A percentile compares a stretch with the other conserved stretches of the same genome.
Evolutionary conservation across 2,888 invertebrate genomes (phyloP).

Genomic region (Pollenia amentaria): DNA sequence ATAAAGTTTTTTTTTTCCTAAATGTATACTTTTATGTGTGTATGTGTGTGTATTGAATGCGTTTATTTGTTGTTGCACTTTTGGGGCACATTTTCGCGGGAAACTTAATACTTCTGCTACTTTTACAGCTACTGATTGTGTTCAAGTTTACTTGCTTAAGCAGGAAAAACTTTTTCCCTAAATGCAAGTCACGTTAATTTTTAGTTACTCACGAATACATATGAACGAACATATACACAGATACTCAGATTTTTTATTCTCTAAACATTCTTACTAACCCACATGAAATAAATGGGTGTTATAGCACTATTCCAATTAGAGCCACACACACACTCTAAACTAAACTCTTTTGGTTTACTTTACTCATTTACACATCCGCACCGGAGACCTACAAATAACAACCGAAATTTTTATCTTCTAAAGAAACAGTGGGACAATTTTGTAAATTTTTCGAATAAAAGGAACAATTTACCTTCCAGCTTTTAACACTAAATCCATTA

Average conservation of each 20-base stretch:
- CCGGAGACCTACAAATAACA: background rate
- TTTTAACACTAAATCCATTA: no score
- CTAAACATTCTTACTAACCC: slow-evolving; percentile 22
- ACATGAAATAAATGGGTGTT: slow-evolving; percentile 19
- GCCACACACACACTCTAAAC: background rate
- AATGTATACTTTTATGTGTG: slow-evolving; percentile 1
- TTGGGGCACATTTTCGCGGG: slow-evolving; percentile 62
- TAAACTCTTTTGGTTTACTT: background rate
- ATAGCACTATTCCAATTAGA: slow-evolving; percentile 1
- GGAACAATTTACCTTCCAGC: no score
- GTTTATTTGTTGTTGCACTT: slow-evolving; percentile 54
- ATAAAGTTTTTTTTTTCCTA: background rate
- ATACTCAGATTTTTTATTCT: slow-evolving; percentile 14
- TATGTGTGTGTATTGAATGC: background rate
- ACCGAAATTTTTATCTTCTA: background rate
- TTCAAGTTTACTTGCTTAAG: slow-evolving; percentile 18
- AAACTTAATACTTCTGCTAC: slow-evolving; percentile 65
- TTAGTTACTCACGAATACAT: background rate
- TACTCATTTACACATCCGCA: background rate
- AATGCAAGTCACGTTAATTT: slow-evolving; percentile 75
- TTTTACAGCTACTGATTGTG: slow-evolving; percentile 22
- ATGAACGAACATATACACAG: background rate
- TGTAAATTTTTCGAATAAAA: background rate
- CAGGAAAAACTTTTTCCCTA: slow-evolving; percentile 45
- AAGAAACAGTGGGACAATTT: background rate